Percentiles rank a stretch among this genome's conserved stretches.
phyloP scores from a whole-genome alignment of 2,797 vertebrate genomes.

The Enteromius paludinosus region DNA sequence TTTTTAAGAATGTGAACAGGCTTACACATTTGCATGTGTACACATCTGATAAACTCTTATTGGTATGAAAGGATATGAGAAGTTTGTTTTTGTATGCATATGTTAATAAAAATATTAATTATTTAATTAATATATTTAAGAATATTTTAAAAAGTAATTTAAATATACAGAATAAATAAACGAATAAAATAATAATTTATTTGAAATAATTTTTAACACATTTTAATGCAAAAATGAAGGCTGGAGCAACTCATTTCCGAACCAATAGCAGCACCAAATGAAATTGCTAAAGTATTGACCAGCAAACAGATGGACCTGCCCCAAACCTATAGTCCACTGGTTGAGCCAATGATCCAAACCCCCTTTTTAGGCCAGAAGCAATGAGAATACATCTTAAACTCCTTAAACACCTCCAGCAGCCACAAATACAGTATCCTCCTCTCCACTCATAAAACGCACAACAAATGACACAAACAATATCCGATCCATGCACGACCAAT shows the following conservation, averaged over 20 bases:
- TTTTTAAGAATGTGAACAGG: not conserved
- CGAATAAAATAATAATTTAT: not conserved
- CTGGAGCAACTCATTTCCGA: too few species aligned
- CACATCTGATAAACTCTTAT: conserved; percentile 61
- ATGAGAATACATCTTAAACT: too few species aligned
- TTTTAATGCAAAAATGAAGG: too few species aligned
- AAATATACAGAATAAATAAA: not conserved
- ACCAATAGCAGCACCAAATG: not conserved
- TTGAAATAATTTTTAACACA: too few species aligned
- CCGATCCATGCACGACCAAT: not conserved
- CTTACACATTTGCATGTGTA: conserved; percentile 57
- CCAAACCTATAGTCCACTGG: too few species aligned
- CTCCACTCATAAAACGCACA: not conserved
- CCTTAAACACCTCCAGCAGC: not conserved
- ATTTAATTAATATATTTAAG: not conserved
- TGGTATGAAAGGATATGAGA: not conserved
- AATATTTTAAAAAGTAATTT: too few species aligned
- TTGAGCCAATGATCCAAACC: not conserved
- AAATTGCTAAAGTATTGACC: not conserved
- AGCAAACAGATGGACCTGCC: not conserved
- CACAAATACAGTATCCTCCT: conserved; percentile 1
- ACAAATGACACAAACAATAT: not conserved
- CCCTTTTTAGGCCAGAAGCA: not conserved
- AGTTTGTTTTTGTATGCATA: not conserved
- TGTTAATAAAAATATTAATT: not conserved